Conservation (phyloP, 2,888 invertebrate species). For the Brachyopa scutellaris region DNA sequence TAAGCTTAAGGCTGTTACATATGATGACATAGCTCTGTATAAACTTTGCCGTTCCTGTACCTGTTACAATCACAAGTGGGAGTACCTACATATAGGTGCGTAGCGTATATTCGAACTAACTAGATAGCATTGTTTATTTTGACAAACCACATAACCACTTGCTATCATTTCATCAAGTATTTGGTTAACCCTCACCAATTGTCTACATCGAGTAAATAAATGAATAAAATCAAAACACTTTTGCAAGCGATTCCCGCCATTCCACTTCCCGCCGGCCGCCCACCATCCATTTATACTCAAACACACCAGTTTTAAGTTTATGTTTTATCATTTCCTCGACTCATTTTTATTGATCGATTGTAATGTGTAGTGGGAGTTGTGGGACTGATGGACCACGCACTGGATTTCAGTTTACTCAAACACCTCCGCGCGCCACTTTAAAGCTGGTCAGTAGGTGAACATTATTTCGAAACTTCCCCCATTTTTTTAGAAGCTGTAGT, state of each 20-base stretch:
- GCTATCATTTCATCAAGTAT: conserved; percentile 20
- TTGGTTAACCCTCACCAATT: conserved; percentile 10
- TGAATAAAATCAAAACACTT: not conserved
- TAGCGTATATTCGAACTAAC: no score
- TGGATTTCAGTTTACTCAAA: not conserved
- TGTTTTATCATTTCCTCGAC: conserved; percentile 39
- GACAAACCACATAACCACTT: conserved; percentile 1
- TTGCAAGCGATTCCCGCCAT: not conserved
- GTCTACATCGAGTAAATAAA: not conserved
- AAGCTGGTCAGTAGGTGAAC: conserved; percentile 59
- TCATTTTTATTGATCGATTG: conserved; percentile 34
- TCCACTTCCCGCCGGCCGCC: no score
- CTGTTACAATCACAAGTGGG: no score
- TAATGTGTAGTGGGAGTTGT: conserved; percentile 9
- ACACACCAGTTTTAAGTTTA: not conserved
- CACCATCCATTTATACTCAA: not conserved
- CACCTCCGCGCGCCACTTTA: conserved; percentile 13
- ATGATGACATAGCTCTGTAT: no score
- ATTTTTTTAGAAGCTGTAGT: no score
- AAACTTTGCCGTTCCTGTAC: no score
- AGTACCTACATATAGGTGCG: no score
- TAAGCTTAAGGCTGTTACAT: no score
- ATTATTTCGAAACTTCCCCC: conserved; percentile 36
- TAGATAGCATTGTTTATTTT: conserved; percentile 17
- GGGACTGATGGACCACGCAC: conserved; percentile 39